Percentiles rank a stretch among this genome's conserved stretches.
These are phyloP conservation scores for Dryobotodes eremita DNA, from an alignment of 2,888 invertebrate genomes.

Conservation along the genomic window DNA sequence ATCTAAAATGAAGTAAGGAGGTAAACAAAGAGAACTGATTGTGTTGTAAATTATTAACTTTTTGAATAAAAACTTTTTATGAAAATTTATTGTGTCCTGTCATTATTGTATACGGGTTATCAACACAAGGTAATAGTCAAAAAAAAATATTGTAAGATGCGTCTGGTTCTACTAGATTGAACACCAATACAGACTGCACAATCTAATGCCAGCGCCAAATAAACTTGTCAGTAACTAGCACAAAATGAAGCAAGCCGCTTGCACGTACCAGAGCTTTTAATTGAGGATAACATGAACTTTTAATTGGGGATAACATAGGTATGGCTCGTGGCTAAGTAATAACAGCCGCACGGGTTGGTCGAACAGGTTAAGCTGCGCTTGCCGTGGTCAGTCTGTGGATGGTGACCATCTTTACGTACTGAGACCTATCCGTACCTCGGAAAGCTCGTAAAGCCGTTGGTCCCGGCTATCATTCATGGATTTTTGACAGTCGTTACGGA, in stretches of 20 bases:
- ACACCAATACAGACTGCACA: background rate
- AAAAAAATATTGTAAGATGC: background rate
- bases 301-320: background rate
- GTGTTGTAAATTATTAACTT: conserved; percentile 3
- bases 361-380: background rate
- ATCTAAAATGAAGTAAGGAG: conserved; percentile 6
- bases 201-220: background rate
- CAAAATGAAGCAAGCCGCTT: background rate
- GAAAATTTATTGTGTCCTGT: background rate
- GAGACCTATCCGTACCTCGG: background rate
- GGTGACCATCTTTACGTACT: background rate
- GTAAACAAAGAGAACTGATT: conserved; percentile 22
- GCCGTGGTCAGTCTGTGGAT: too few relatives aligned
- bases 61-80: conserved; percentile 14
- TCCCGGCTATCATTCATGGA: background rate
- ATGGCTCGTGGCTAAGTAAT: background rate
- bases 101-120: too few relatives aligned
- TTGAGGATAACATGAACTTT: too few relatives aligned
- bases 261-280: background rate
- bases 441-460: background rate
- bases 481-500: background rate
- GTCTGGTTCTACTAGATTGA: background rate
- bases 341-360: too few relatives aligned
- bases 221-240: background rate
- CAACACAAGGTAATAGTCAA: background rate